These are phyloP conservation scores for Macquaria ambigua DNA, from an alignment of 2,113 vertebrate genomes.

Conservation along the genomic window DNA sequence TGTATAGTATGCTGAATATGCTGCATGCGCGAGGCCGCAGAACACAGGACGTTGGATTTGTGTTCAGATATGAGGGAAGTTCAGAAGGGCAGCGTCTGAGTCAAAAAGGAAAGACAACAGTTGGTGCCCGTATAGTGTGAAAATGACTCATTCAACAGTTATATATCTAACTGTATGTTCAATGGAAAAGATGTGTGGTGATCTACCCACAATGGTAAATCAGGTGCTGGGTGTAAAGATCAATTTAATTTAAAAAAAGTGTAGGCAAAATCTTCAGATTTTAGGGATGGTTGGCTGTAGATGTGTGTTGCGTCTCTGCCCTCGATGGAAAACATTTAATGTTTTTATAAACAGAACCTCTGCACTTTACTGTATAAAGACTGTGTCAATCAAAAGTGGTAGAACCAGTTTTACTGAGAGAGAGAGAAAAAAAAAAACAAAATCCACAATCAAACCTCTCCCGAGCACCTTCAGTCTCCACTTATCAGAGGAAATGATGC, in stretches of 20 bases:
- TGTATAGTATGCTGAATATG: background rate
- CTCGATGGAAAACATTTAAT: background rate
- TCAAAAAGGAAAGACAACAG: conserved; percentile 29
- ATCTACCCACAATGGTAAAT: background rate
- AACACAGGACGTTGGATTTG: conserved; percentile 12
- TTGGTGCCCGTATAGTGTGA: background rate
- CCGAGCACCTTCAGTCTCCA: conserved; percentile 28
- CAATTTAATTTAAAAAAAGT: background rate
- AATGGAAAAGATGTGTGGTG: background rate
- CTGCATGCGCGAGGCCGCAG: background rate
- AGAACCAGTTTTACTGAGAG: conserved; percentile 7
- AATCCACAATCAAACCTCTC: conserved; percentile 22
- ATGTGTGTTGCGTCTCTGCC: no score
- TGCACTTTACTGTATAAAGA: background rate
- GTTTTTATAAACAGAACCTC: background rate
- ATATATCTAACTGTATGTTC: background rate
- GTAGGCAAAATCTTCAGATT: background rate
- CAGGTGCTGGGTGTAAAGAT: background rate
- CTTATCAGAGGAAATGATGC: conserved; percentile 62
- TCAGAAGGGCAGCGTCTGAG: conserved; percentile 16
- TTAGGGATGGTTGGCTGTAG: background rate
- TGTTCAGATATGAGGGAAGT: conserved; percentile 43
- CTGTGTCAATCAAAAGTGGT: conserved; percentile 5
- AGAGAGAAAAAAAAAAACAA: background rate
- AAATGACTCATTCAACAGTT: conserved; percentile 29